These are phyloP conservation scores for Hirtodrosophila confusa DNA, from an alignment of 2,888 invertebrate genomes.

Conservation along the genomic window DNA sequence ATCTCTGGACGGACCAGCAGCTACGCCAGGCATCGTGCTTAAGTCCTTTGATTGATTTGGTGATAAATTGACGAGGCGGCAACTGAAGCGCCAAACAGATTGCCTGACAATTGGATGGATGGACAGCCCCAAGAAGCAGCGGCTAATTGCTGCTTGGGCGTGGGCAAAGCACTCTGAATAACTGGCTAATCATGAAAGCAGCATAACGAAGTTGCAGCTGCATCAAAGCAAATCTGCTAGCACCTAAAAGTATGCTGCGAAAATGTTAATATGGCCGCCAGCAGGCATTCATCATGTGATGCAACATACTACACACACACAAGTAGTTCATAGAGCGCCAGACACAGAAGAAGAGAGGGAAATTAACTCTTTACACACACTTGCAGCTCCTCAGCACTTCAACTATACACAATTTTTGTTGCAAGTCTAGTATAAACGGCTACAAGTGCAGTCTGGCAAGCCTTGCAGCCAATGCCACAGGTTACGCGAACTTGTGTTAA, in stretches of 20 bases:
- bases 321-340: too few species aligned
- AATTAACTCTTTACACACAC: too few species aligned
- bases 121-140: constrained; percentile 25
- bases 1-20: not conserved
- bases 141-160: constrained; percentile 25
- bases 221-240: not conserved
- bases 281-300: too few species aligned
- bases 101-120: constrained; percentile 59
- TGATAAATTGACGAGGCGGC: constrained; percentile 76
- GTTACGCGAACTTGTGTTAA: too few species aligned
- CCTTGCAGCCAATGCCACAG: too few species aligned
- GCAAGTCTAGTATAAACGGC: too few species aligned
- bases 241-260: constrained; percentile 37
- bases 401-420: too few species aligned
- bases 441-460: too few species aligned
- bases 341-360: too few species aligned
- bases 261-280: constrained; percentile 11
- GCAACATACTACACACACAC: too few species aligned
- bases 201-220: constrained; percentile 1
- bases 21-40: constrained; percentile 32
- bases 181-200: constrained; percentile 25
- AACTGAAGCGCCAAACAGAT: constrained; percentile 67
- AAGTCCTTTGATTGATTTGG: constrained; percentile 75
- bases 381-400: too few species aligned
- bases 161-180: constrained; percentile 35